Base-by-base conservation (phyloP, 1,140 invertebrate species). In the Drosophila sucinea region DNA sequence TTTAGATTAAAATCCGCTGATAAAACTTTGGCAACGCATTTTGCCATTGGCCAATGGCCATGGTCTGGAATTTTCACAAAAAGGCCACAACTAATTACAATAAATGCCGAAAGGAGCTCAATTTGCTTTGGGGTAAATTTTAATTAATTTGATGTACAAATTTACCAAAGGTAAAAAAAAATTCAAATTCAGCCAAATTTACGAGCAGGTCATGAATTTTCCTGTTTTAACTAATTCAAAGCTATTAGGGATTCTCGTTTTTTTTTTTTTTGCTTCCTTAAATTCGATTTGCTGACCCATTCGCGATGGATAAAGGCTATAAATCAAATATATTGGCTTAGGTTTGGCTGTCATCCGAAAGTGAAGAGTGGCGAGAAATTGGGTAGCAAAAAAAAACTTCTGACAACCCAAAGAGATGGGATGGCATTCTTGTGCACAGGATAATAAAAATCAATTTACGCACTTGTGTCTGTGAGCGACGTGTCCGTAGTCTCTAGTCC, bases 381-480 rank as follows among this genome's bases (percentile, higher is more conserved):
- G 67, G 60, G 60, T 1, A 11, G 11, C 3, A 30, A 30, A 30
- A 30, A 27, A 40, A 82, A 82, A 81, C 51, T 73, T 82, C 79
- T 71, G 73, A 64, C 71, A 29, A 64, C 54, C 47, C 38, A 64
- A 23, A 58, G 17, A 68, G 63, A 51, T 74, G 70, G 32, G 38
- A 40, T 57, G 3, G 44, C 41, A 66, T 66, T 75, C 64, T 66
- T 62, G 60, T 70, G 32, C 75, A 63, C 68, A 77, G 79, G 79
- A 81, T 81, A 81, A 81, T 81, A 81, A 81, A 80, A 81, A 81
- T 81, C 79, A 81, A 81, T 81, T 80, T 81, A 72, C 77, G 79
- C 79, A 58, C 58, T 73, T 81, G 63, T 71, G 62, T 51, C 57
- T 61, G 65, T 57, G 67, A 47, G 41, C 55, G 61, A 66, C 47